phyloP scores from a whole-genome alignment of 2,113 vertebrate species.

The Clinocottus analis region DNA sequence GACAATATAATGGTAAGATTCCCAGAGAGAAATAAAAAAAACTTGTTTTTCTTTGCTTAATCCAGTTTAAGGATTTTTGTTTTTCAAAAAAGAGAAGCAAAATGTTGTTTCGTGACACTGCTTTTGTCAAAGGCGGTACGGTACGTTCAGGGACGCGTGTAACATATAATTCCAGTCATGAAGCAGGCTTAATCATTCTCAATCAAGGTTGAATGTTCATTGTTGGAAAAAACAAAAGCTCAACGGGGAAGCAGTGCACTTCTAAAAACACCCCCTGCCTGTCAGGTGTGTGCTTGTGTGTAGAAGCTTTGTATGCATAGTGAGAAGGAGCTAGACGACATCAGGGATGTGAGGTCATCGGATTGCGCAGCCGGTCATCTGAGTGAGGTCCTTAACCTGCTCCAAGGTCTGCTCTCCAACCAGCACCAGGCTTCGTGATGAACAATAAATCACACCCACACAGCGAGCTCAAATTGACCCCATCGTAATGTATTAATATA shows the following conservation, averaged over 20 bases:
- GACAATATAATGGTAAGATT: background rate
- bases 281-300: constrained; percentile 5
- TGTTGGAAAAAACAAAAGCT: background rate
- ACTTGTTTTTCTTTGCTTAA: background rate
- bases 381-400: constrained; percentile 28
- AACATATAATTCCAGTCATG: constrained; percentile 22
- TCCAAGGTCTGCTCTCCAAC: constrained; percentile 15
- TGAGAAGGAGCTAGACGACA: constrained; percentile 33
- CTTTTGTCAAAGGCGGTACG: constrained; percentile 7
- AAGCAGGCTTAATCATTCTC: constrained; percentile 20
- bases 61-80: constrained; percentile 22
- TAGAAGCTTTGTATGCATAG: constrained; percentile 1
- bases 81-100: constrained; percentile 11
- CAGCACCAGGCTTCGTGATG: constrained; percentile 37
- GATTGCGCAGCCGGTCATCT: constrained; percentile 16
- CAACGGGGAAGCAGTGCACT: constrained; percentile 1
- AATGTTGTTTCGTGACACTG: background rate
- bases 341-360: constrained; percentile 32
- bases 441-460: constrained; percentile 41
- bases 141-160: constrained; percentile 12
- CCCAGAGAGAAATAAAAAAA: background rate
- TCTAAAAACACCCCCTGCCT: constrained; percentile 40
- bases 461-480: background rate
- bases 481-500: constrained; percentile 10
- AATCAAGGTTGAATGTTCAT: constrained; percentile 17